phyloP scores from a whole-genome alignment of 2,888 invertebrate species.

The Alitta virens region DNA sequence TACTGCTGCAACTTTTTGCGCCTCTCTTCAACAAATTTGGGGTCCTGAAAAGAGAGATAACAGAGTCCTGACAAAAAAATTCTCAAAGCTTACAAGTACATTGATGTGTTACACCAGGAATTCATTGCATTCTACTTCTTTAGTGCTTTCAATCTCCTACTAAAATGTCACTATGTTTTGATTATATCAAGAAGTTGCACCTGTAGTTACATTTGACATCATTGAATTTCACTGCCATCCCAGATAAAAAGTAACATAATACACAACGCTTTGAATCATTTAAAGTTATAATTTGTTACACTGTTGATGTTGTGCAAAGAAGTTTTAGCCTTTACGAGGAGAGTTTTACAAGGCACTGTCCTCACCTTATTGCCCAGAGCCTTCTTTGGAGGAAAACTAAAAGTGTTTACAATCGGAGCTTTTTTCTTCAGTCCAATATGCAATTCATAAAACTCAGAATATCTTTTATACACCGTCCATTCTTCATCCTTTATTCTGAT shows the following conservation, averaged over 20 bases:
- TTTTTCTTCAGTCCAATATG: conserved; percentile 81
- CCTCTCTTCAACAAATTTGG: conserved; percentile 77
- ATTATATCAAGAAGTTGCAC: too few relatives aligned
- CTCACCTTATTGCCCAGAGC: conserved; percentile 84
- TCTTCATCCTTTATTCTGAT: conserved; percentile 82
- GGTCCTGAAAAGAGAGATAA: conserved; percentile 52
- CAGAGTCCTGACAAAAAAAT: too few relatives aligned
- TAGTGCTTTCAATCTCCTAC: too few relatives aligned
- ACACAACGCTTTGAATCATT: background rate
- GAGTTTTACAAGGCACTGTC: too few relatives aligned
- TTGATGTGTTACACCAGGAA: too few relatives aligned
- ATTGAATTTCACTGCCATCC: background rate
- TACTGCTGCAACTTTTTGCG: conserved; percentile 83
- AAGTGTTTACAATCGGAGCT: conserved; percentile 74
- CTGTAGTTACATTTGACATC: background rate
- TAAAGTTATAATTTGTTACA: background rate
- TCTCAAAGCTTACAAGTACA: too few relatives aligned
- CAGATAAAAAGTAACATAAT: background rate
- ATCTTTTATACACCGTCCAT: conserved; percentile 94
- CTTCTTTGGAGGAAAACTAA: conserved; percentile 83
- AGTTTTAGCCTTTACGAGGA: too few relatives aligned
- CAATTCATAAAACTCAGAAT: conserved; percentile 85
- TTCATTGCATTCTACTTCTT: too few relatives aligned
- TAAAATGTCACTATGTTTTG: too few relatives aligned
- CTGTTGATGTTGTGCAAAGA: background rate